phyloP scores from a whole-genome alignment of 1,140 invertebrate genomes.

The Drosophila auraria region DNA sequence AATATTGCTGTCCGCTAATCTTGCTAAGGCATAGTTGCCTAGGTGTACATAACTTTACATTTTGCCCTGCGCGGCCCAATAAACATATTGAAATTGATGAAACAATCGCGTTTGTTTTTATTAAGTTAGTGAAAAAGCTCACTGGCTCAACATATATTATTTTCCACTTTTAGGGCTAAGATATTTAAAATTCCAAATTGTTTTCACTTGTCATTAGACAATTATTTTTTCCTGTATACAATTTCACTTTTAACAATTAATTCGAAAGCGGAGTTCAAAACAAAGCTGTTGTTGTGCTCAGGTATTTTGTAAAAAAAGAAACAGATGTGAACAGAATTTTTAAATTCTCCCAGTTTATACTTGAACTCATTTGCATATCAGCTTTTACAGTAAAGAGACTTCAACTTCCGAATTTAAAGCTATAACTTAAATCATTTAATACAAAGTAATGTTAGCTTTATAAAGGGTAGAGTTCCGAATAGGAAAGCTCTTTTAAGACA shows the following conservation, averaged over 20 bases:
- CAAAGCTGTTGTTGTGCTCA: conserved; percentile 15
- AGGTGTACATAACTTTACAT: no score
- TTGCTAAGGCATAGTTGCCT: no score
- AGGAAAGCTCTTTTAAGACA: not conserved
- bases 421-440: not conserved
- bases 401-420: not conserved
- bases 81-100: no score
- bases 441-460: no score
- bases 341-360: conserved; percentile 16
- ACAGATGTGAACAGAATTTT: conserved; percentile 29
- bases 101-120: no score
- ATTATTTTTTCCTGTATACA: conserved; percentile 6
- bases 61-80: no score
- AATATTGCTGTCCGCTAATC: no score
- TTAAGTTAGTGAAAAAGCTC: no score
- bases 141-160: no score
- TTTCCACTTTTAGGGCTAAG: no score
- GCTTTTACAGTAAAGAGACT: not conserved
- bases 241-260: conserved; percentile 33
- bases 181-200: not conserved
- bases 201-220: conserved; percentile 8
- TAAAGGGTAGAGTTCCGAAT: no score
- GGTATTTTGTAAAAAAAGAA: conserved; percentile 5
- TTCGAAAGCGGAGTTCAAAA: conserved; percentile 29
- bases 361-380: conserved; percentile 9